Evolutionary conservation across 2,113 vertebrate species (phyloP), one percentile per base, ranked within the genome.

Genomic region (Noctilio leporinus): DNA sequence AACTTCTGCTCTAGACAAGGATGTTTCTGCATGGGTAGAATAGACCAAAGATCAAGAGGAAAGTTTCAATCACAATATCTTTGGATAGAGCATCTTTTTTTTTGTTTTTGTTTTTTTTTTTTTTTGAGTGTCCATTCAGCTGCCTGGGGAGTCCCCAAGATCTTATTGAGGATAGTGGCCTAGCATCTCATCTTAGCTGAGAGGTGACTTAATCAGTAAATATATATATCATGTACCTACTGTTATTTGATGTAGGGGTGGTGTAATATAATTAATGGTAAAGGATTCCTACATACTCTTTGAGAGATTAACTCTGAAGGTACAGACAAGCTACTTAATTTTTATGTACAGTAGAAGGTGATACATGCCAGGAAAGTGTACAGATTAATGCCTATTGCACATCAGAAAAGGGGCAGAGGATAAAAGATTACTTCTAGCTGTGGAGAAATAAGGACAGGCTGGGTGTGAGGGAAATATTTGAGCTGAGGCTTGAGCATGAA

Each of bases 1-100:
- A 91, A 90, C 73, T 97, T 97, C 76, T 90, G 47, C 85, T 97
- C 93, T 43, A 30, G 82, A 86, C n/a, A 93, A 43, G 6, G 26
- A 95, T 26, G 47, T 80, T 19, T 95, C 35, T 64, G 6, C 24
- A 38, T 22, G 16, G 24, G 35, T 70, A 89, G 69, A 86, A 73
- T 84, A 80, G 70, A 95, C 64, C 62, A 70, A 94, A 53, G 26
- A 96, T 40, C 76, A 91, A 95, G 59, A 89, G 69, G 2, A 65
- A 83, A 3, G 5, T 83, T 53, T 78, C 30, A 69, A n/a, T 33
- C 15, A 45, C 57, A 73, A 53, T 19, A 30, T 59, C 85, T 49
- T 4, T 64, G 88, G 84, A 49, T 35, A 55, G 65, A 91, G 40
- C 91, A 87, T 28, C 70, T 9, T 4, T 19, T n/a, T n/a, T n/a